phyloP scores from a whole-genome alignment of 2,797 vertebrate species.

The Pseudochirops corinnae region DNA sequence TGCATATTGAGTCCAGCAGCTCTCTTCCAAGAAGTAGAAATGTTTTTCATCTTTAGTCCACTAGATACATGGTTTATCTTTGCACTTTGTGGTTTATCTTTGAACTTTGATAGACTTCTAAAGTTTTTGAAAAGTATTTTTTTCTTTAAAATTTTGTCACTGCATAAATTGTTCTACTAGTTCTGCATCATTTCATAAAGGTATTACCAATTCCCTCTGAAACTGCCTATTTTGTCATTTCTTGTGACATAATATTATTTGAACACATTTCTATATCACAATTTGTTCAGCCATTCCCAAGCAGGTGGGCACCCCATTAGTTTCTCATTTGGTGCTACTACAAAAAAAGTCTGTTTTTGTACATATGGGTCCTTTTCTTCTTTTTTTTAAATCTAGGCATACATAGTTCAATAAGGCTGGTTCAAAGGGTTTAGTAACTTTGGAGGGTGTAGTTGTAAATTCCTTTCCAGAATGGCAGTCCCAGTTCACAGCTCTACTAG shows the following conservation, averaged over 20 bases:
- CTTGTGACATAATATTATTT: not conserved
- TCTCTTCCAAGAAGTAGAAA: not conserved
- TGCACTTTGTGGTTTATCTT: too few species aligned
- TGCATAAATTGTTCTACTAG: not conserved
- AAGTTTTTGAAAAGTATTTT: not conserved
- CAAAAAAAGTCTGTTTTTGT: not conserved
- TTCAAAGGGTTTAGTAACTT: not conserved
- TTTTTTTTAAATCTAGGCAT: not conserved
- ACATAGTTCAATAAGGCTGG: not conserved
- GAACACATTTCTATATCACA: not conserved
- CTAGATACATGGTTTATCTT: not conserved
- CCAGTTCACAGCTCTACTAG: not conserved
- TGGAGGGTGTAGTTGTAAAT: not conserved
- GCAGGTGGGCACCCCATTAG: not conserved
- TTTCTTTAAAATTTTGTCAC: not conserved
- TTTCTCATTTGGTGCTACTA: too few species aligned
- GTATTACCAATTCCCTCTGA: too few species aligned
- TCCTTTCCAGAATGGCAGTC: not conserved
- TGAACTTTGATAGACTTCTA: not conserved
- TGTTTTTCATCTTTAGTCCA: not conserved
- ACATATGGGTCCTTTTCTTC: not conserved
- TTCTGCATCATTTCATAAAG: not conserved
- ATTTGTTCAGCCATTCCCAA: not conserved
- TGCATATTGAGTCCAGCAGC: not conserved
- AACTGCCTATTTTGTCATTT: not conserved